Conservation (phyloP, 2,113 vertebrate species). For the Lamprotornis superbus region DNA sequence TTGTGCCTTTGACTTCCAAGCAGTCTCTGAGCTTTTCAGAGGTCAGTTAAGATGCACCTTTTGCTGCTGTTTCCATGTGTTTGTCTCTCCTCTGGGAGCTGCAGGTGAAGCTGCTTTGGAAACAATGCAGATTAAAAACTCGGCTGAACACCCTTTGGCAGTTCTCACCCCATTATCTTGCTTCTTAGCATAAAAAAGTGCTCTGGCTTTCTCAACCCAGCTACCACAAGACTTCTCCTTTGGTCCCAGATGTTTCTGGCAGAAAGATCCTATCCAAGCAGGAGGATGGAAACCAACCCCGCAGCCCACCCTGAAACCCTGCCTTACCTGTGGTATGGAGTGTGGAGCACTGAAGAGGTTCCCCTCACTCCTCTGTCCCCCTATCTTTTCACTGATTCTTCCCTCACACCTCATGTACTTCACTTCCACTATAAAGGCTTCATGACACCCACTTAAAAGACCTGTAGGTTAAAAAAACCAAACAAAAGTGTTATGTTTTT, state of each 20-base stretch:
- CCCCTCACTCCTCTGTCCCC: neutral
- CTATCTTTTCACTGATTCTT: accelerated
- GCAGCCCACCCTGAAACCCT: accelerated
- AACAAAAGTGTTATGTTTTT: neutral
- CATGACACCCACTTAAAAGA: neutral
- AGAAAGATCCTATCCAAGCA: neutral
- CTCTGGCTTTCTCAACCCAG: neutral
- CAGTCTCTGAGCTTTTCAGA: neutral
- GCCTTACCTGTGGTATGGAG: neutral
- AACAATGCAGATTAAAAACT: neutral
- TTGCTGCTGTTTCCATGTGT: neutral
- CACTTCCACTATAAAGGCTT: neutral
- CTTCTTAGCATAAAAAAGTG: neutral
- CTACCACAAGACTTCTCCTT: neutral
- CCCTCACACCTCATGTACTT: neutral
- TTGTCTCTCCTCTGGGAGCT: neutral
- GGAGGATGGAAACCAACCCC: neutral
- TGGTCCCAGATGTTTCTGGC: neutral
- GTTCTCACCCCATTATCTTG: neutral
- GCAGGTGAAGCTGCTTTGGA: neutral
- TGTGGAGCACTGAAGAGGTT: neutral
- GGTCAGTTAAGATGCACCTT: neutral
- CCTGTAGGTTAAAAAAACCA: neutral
- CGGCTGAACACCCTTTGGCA: neutral
- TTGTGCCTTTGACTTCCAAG: neutral